These are phyloP conservation scores for Saccostrea cuccullata DNA, from an alignment of 1,140 invertebrate genomes.

Conservation along the genomic window DNA sequence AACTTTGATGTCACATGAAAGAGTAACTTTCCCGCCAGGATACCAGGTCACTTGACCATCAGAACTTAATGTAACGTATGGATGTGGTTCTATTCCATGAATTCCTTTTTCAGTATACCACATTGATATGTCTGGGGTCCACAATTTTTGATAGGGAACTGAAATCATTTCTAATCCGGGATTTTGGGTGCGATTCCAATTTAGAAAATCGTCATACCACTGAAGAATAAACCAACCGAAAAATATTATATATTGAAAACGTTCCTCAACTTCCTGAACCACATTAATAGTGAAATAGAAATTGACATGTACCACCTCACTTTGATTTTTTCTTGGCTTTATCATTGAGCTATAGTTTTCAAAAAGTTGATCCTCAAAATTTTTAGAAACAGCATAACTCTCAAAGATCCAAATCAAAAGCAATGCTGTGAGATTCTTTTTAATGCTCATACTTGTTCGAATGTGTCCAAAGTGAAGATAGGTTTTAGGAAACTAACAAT, in stretches of 20 bases:
- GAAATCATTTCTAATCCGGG: background rate
- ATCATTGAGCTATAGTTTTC: background rate
- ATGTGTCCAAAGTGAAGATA: too few relatives aligned
- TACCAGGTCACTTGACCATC: slow-evolving; percentile 22
- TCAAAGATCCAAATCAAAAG: too few relatives aligned
- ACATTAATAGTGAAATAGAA: background rate
- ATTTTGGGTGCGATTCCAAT: background rate
- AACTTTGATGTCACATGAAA: background rate
- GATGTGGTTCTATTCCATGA: background rate
- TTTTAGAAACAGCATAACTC: too few relatives aligned
- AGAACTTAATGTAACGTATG: background rate
- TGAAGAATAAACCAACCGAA: slow-evolving; percentile 11
- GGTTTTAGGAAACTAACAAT: too few relatives aligned
- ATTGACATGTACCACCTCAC: slow-evolving; percentile 7
- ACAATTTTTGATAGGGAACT: background rate
- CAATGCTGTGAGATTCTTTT: too few relatives aligned
- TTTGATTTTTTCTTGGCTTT: slow-evolving; percentile 29
- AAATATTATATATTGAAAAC: slow-evolving; percentile 6
- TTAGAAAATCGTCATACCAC: slow-evolving; percentile 31
- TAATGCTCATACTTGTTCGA: too few relatives aligned
- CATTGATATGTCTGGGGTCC: slow-evolving; percentile 26
- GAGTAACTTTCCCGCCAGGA: background rate
- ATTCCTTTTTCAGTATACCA: background rate
- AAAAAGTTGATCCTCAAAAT: background rate
- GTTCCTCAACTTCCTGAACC: slow-evolving; percentile 28